phyloP scores from a whole-genome alignment of 1,140 invertebrate species.

The Agrypnia vestita region DNA sequence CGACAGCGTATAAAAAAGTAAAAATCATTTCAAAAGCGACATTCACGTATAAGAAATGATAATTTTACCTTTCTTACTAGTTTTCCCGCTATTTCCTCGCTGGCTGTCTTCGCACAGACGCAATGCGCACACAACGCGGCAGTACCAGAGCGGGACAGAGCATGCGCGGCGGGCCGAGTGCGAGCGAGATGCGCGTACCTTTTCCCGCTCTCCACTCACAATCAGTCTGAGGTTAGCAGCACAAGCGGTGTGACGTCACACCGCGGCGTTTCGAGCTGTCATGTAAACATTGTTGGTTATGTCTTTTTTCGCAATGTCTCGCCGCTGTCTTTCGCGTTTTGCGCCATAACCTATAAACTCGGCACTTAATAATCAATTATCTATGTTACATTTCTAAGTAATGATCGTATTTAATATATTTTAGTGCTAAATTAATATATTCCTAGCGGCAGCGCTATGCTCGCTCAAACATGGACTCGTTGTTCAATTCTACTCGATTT shows the following conservation, averaged over 20 bases:
- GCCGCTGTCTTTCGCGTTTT: too few species aligned
- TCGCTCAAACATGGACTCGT: too few species aligned
- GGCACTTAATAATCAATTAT: too few species aligned
- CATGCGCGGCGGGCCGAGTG: slow-evolving; percentile 22
- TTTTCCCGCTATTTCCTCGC: slow-evolving; percentile 3
- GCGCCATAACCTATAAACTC: too few species aligned
- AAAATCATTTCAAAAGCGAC: neutral
- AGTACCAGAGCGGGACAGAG: slow-evolving; percentile 47
- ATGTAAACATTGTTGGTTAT: slow-evolving; percentile 49
- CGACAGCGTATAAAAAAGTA: neutral
- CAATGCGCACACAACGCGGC: slow-evolving; percentile 52
- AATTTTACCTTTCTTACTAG: neutral
- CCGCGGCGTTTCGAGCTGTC: slow-evolving; percentile 23
- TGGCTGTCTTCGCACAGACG: slow-evolving; percentile 10
- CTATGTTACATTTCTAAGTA: too few species aligned
- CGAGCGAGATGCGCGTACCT: slow-evolving; percentile 34
- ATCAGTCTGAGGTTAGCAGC: slow-evolving; percentile 48
- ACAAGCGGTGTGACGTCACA: slow-evolving; percentile 28
- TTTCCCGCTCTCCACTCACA: slow-evolving; percentile 23
- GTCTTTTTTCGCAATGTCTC: too few species aligned
- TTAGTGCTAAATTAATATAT: too few species aligned
- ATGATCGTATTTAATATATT: too few species aligned
- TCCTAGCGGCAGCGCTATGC: too few species aligned
- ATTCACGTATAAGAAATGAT: neutral
- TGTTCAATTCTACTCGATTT: too few species aligned